A percentile compares a stretch with the other conserved stretches of the same genome.
Evolutionary conservation across 1,140 invertebrate genomes (phyloP).

Genomic region (Magallana ariakensis): DNA sequence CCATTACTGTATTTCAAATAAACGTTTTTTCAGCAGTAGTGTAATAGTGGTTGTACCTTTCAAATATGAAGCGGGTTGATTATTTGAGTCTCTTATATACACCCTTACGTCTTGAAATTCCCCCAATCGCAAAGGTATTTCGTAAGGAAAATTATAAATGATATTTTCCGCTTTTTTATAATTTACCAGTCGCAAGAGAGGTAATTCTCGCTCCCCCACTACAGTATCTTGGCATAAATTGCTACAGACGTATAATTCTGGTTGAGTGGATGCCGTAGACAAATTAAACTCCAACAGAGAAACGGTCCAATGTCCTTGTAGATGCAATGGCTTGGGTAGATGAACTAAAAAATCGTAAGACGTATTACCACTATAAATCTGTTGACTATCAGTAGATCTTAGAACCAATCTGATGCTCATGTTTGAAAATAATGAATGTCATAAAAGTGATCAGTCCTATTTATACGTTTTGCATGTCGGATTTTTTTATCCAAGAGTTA

Average conservation of each 20-base stretch:
- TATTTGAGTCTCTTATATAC: too few relatives aligned
- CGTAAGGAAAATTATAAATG: too few relatives aligned
- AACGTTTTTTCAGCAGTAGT: constrained; percentile 1
- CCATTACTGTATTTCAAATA: constrained; percentile 27
- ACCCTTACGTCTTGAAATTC: too few relatives aligned
- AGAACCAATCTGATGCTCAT: constrained; percentile 20
- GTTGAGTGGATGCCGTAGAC: background rate
- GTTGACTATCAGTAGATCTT: constrained; percentile 24
- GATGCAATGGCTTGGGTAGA: background rate
- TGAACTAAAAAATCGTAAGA: constrained; percentile 11
- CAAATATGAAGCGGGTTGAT: background rate
- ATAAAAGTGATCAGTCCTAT: background rate
- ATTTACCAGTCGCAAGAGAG: too few relatives aligned
- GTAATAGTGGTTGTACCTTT: background rate
- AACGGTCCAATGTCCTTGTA: background rate
- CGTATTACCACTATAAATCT: background rate
- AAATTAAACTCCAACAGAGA: constrained; percentile 14
- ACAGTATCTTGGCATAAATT: too few relatives aligned
- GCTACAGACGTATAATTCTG: too few relatives aligned
- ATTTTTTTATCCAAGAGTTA: constrained; percentile 43
- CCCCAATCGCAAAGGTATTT: too few relatives aligned
- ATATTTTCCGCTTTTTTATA: too few relatives aligned
- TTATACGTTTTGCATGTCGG: constrained; percentile 18
- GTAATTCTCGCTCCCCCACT: too few relatives aligned
- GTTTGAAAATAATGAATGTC: background rate